Evolutionary conservation across 2,888 invertebrate species (phyloP), one percentile per base, ranked within the genome.

Genomic region (Ophonus ardosiacus): DNA sequence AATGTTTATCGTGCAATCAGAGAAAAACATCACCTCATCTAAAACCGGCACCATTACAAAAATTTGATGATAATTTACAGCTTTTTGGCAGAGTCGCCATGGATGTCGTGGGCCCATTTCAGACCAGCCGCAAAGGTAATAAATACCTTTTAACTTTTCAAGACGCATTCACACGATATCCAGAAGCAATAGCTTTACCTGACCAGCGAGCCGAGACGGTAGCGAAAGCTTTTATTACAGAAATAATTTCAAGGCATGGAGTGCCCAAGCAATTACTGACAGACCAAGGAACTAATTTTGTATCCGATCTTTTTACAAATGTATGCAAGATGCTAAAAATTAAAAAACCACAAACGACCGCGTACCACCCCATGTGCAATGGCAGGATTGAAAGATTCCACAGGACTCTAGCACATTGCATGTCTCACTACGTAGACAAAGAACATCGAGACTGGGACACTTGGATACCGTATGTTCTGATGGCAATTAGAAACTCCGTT

Each of bases 401-500:
- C 21, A 1, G 21, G 3, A 21, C 21, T 2, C 3, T 21, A 21
- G 21, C 21, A 3, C 1, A 21, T 3, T 21, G 21, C 21, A 21
- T 21, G 21, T 21, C 21, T 1, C 21, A 21, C 21, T 21, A 21
- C 3, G 21, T 21, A 21, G 21, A 1, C 3, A 21, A 21, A 2
- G 21, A 21, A 2, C 21, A 21, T 1, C 21, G 3, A 21, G 21
- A 21, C 3, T 21, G 21, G 21, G 21, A 21, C 3, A 21, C 21
- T 2, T 21, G 21, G 21, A 21, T 21, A 21, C 21, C 21, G 3
- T 21, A 21, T 21, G 21, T 21, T 21, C 21, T 21, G 1, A 21
- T 21, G 21, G 21, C 21, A 21, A 21, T 21, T 21, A 21, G 89
- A 89, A 89, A 90, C 65, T 61, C 79, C 0, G 68, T 63, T 0